Conservation (phyloP, 2,888 invertebrate genomes). For the Pharmacophagus antenor region DNA sequence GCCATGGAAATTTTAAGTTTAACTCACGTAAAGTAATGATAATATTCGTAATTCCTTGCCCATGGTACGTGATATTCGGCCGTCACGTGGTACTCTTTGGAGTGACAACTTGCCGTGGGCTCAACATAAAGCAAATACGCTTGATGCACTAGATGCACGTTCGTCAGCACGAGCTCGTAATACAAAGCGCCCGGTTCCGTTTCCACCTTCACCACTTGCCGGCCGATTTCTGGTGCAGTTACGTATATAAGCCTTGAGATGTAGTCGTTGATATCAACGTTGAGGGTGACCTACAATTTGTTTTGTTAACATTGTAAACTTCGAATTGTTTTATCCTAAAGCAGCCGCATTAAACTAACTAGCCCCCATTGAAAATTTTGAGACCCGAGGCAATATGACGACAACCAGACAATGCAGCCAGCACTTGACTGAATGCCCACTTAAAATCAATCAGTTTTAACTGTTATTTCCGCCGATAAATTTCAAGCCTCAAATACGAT, state of each 20-base stretch:
- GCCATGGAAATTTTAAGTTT: slow-evolving; percentile 19
- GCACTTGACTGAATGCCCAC: too few relatives aligned
- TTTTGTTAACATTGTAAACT: not conserved
- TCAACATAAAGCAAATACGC: slow-evolving; percentile 82
- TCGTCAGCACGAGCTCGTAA: slow-evolving; percentile 82
- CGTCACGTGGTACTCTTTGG: slow-evolving; percentile 76
- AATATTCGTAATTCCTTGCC: slow-evolving; percentile 82
- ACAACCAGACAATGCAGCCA: too few relatives aligned
- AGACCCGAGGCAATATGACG: too few relatives aligned
- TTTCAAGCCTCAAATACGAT: too few relatives aligned
- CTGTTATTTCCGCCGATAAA: too few relatives aligned
- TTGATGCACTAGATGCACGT: slow-evolving; percentile 81
- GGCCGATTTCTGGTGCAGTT: slow-evolving; percentile 57
- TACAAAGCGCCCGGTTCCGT: slow-evolving; percentile 81
- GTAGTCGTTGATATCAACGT: slow-evolving; percentile 83
- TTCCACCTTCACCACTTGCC: slow-evolving; percentile 66
- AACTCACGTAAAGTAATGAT: slow-evolving; percentile 82
- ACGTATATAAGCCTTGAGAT: slow-evolving; percentile 59
- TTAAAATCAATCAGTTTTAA: too few relatives aligned
- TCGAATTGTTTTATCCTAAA: too few relatives aligned
- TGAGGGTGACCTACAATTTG: slow-evolving; percentile 80
- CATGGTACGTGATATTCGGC: slow-evolving; percentile 84
- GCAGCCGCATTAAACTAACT: too few relatives aligned
- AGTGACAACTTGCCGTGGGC: slow-evolving; percentile 68
- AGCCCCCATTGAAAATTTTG: too few relatives aligned